phyloP scores from a whole-genome alignment of 2,888 invertebrate species.

The Hermaeophaga mercurialis region DNA sequence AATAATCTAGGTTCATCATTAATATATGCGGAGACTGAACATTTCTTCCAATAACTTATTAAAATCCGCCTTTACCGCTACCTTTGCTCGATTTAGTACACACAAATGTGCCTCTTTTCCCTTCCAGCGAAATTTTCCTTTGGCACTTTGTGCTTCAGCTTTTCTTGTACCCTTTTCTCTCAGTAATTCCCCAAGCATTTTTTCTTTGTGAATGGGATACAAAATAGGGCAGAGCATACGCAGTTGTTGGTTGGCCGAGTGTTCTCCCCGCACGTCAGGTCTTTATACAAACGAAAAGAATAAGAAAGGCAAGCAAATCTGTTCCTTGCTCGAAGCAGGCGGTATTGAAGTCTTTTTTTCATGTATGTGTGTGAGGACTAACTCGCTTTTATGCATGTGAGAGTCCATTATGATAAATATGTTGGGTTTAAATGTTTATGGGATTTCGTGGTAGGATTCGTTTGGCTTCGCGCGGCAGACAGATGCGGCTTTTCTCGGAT shows the following conservation, averaged over 20 bases:
- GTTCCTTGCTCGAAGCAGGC: conserved; percentile 24
- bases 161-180: conserved; percentile 30
- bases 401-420: conserved; percentile 29
- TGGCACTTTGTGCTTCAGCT: conserved; percentile 28
- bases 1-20: too few relatives aligned
- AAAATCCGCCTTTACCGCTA: conserved; percentile 9
- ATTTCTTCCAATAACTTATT: conserved; percentile 11
- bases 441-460: not conserved
- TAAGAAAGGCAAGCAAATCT: conserved; percentile 37
- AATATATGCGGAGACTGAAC: conserved; percentile 10
- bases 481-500: not conserved
- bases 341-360: conserved; percentile 28
- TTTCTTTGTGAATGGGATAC: too few relatives aligned
- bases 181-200: not conserved
- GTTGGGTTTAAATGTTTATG: conserved; percentile 14
- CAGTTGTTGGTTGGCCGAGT: conserved; percentile 25
- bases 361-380: conserved; percentile 20
- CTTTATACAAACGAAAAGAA: conserved; percentile 35
- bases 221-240: too few relatives aligned
- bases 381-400: conserved; percentile 29
- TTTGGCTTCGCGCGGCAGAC: not conserved
- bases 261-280: conserved; percentile 32
- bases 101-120: conserved; percentile 23
- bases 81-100: conserved; percentile 21
- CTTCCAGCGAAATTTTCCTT: conserved; percentile 33